Conservation (phyloP, 37 sponge, comb jelly and placozoan species). For the Beroe forskalii region DNA sequence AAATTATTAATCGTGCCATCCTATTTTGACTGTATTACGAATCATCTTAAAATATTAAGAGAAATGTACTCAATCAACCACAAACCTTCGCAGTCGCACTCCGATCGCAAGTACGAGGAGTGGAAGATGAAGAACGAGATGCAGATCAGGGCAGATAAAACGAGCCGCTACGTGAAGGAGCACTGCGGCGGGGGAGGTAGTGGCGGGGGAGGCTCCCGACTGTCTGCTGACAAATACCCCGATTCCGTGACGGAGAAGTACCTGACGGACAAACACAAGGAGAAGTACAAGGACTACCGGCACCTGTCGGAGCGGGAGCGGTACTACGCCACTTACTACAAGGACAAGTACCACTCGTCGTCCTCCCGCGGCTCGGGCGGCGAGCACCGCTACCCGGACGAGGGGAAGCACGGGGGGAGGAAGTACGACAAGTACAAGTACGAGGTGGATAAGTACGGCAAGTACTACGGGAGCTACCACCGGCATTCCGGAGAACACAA, state of each 20-base stretch:
- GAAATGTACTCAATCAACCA: no score
- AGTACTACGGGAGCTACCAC: slow-evolving; percentile 8
- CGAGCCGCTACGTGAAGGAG: slow-evolving; percentile 44
- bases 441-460: slow-evolving; percentile 25
- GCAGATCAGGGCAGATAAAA: slow-evolving; percentile 62
- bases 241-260: neutral
- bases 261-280: neutral
- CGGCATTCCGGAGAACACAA: slow-evolving; percentile 46
- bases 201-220: neutral
- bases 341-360: slow-evolving; percentile 40
- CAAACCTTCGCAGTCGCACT: slow-evolving; percentile 1
- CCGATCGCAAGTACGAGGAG: slow-evolving; percentile 35
- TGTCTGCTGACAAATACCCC: slow-evolving; percentile 3
- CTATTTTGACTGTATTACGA: no score
- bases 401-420: neutral
- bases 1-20: no score
- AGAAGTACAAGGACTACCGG: slow-evolving; percentile 34
- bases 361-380: no score
- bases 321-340: slow-evolving; percentile 23
- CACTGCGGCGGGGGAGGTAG: slow-evolving; percentile 26
- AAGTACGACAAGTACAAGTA: slow-evolving; percentile 42
- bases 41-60: no score
- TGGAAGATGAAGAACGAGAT: slow-evolving; percentile 47
- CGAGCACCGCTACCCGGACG: neutral
- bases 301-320: slow-evolving; percentile 35